Evolutionary conservation across 2,797 vertebrate species (phyloP).

Genomic region (Phaenicophaeus curvirostris): DNA sequence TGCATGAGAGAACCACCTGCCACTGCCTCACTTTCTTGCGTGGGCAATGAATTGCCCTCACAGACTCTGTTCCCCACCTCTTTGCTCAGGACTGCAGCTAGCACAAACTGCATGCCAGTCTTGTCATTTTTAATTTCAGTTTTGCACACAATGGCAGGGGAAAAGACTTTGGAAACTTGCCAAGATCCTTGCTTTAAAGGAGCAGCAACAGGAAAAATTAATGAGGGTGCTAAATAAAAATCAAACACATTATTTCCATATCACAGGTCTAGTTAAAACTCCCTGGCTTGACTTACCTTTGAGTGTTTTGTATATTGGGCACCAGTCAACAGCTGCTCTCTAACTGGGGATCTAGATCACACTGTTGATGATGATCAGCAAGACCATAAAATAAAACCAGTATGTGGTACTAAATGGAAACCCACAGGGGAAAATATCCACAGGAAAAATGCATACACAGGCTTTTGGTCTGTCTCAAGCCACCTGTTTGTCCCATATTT

Average conservation of each 20-base stretch:
- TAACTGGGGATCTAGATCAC: slow-evolving; percentile 17
- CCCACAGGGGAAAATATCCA: not conserved
- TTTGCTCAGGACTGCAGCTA: not conserved
- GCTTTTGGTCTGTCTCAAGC: not conserved
- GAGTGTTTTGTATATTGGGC: not conserved
- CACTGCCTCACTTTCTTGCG: not conserved
- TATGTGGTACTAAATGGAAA: not conserved
- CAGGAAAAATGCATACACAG: not conserved
- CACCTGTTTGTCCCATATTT: not conserved
- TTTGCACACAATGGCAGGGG: not conserved
- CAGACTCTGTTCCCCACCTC: not conserved
- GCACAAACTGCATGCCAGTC: not conserved
- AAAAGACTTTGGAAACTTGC: slow-evolving; percentile 15
- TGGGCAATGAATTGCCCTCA: not conserved
- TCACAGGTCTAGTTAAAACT: slow-evolving; percentile 33
- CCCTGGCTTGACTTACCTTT: slow-evolving; percentile 41
- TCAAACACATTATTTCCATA: slow-evolving; percentile 20
- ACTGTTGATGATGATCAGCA: not conserved
- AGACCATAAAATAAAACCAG: slow-evolving; percentile 11
- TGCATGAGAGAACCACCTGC: not conserved
- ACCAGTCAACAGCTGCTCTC: not conserved
- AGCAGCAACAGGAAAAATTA: slow-evolving; percentile 33
- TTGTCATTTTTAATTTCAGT: slow-evolving; percentile 39
- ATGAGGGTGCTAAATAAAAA: slow-evolving; percentile 44
- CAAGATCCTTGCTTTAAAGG: slow-evolving; percentile 35